A percentile compares a stretch with the other conserved stretches of the same genome.
phyloP scores from a whole-genome alignment of 2,113 vertebrate genomes.

The Nothoprocta pentlandii region DNA sequence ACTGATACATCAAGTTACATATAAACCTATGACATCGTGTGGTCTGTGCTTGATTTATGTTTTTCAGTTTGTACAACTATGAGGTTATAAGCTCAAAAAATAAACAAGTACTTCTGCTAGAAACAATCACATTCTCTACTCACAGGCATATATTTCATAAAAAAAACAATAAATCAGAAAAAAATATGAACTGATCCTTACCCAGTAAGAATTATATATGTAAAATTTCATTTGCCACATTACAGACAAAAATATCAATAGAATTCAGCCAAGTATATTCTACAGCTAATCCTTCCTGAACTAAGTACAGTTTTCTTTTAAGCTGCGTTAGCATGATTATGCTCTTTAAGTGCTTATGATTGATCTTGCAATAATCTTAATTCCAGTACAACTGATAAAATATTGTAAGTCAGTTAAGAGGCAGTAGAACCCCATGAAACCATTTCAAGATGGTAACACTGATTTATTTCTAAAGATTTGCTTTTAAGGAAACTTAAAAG shows the following conservation, averaged over 20 bases:
- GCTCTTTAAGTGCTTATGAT: not conserved
- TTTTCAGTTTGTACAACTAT: not conserved
- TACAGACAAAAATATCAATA: not conserved
- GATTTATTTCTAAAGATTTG: not conserved
- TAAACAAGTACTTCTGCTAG: not conserved
- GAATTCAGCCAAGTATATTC: not conserved
- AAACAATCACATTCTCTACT: fast-evolving
- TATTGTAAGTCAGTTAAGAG: not conserved
- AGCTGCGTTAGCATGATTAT: not conserved
- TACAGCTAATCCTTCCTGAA: not conserved
- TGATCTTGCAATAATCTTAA: not conserved
- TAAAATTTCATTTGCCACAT: not conserved
- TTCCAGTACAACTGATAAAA: not conserved
- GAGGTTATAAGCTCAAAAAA: not conserved
- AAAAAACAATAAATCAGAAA: not conserved
- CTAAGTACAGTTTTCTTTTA: not conserved
- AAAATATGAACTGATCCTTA: not conserved
- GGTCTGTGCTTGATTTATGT: not conserved
- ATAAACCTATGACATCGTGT: not conserved
- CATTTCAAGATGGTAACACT: not conserved
- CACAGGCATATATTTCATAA: not conserved
- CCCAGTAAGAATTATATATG: fast-evolving
- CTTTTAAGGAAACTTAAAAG: not conserved
- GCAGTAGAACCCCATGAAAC: not conserved
- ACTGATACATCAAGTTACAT: not conserved